Percentiles rank a stretch among this genome's conserved stretches.
Conservation (phyloP, 2,888 invertebrate species). For the Tetropium fuscum region DNA sequence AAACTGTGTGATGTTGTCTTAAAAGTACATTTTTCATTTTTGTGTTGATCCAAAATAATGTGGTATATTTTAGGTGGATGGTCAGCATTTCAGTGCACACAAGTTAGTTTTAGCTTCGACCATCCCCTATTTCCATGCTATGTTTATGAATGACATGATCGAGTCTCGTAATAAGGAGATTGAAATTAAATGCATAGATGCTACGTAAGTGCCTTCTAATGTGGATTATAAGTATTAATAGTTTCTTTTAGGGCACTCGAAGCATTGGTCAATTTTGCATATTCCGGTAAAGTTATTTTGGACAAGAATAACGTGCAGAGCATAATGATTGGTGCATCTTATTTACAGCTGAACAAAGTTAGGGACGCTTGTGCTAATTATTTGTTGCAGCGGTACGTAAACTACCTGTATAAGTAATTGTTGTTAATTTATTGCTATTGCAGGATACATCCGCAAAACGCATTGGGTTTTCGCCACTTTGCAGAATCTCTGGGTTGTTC, state of each 20-base stretch:
- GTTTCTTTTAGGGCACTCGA: constrained; percentile 80
- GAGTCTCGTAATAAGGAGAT: constrained; percentile 86
- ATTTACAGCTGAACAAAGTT: constrained; percentile 82
- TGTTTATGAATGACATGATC: constrained; percentile 91
- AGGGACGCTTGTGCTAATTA: constrained; percentile 87
- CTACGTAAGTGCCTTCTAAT: constrained; percentile 69
- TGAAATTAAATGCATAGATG: constrained; percentile 84
- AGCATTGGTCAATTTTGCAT: constrained; percentile 86
- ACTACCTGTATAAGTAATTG: not conserved
- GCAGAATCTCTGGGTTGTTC: constrained; percentile 83
- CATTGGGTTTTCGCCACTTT: constrained; percentile 82
- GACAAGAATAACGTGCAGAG: constrained; percentile 86
- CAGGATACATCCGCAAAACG: constrained; percentile 85
- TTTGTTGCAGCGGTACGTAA: constrained; percentile 74
- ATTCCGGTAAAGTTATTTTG: constrained; percentile 82
- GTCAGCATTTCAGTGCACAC: constrained; percentile 83
- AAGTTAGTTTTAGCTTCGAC: constrained; percentile 86
- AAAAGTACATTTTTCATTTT: too few relatives aligned
- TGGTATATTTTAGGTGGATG: constrained; percentile 73
- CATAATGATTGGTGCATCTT: constrained; percentile 87
- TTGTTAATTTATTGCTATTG: constrained; percentile 39
- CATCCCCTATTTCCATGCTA: constrained; percentile 90
- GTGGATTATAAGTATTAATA: too few relatives aligned
- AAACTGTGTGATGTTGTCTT: constrained; percentile 88
- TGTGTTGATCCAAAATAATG: too few relatives aligned